Base-by-base conservation (phyloP, 1,140 invertebrate genomes). In the Eumaeus atala region DNA sequence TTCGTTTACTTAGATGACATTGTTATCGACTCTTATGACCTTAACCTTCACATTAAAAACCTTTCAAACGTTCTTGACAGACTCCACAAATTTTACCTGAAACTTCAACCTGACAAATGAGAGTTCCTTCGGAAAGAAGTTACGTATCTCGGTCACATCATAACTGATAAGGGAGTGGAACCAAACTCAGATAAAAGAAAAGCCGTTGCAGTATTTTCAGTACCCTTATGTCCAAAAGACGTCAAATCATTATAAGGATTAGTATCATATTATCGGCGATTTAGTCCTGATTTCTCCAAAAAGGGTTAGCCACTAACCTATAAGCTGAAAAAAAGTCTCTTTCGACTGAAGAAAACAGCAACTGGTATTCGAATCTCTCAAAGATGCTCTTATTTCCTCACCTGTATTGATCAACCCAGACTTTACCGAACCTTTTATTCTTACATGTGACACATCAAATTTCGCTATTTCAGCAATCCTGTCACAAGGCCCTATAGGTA, bases 1-100 rank as follows among this genome's bases (percentile, higher is more conserved):
- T 51, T 74, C 11, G 70, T 84, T 0, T 90, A 89, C 63, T 36
- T 89, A 4, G 89, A 89, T 60, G 87, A 89, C 49, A 72, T 88
- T 0, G 62, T 89, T 0, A 63, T 86, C 8, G 81, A 67, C 50
- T 64, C 61, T 1, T 51, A 61, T 28, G 71, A 65, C 9, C 72
- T 87, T 48, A 54, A 81, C 7, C 63, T 75, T 17, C 85, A 89
- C 36, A 63, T 82, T 0, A n/a, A 58, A 14, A 67, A 78, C 52
- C 35, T 89, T 2, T 21, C 48, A 40, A 51, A 59, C 35, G 68
- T 88, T 6, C 75, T 86, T 35, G 47, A 72, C 6, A 58, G 50
- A 48, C 56, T 88, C 0, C 35, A 67, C 18, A 36, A 78, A 12
- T 60, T 55, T 16, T 65, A 74, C 42, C 56, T 89, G 3, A 84